Percentiles rank a stretch among this genome's conserved stretches.
phyloP scores from a whole-genome alignment of 1,140 invertebrate species.

The Myzus persicae region DNA sequence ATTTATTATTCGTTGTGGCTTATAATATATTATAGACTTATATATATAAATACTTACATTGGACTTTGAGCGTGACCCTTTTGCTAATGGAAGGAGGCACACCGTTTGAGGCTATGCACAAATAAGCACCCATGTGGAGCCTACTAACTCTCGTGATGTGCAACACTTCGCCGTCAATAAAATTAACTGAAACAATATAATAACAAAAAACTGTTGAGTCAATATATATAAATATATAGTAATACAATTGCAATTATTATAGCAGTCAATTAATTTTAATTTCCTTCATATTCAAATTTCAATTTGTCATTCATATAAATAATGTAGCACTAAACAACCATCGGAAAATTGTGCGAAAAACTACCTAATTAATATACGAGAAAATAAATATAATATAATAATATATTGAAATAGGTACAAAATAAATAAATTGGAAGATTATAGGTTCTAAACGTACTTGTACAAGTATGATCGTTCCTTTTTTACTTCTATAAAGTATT shows the following conservation, averaged over 20 bases:
- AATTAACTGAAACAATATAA: constrained; percentile 73
- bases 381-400: not conserved
- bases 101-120: constrained; percentile 87
- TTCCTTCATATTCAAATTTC: not conserved
- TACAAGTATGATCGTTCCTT: too few relatives aligned
- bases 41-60: constrained; percentile 76
- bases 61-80: constrained; percentile 82
- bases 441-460: too few relatives aligned
- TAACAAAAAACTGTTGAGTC: not conserved
- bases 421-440: not conserved
- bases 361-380: not conserved
- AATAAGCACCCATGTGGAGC: constrained; percentile 88
- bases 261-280: not conserved
- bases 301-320: not conserved
- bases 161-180: constrained; percentile 84
- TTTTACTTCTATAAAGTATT: too few relatives aligned
- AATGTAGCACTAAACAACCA: not conserved
- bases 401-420: too few relatives aligned
- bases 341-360: not conserved
- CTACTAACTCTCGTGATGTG: constrained; percentile 87
- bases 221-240: too few relatives aligned
- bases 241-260: not conserved
- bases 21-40: too few relatives aligned
- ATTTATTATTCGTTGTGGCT: not conserved
- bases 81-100: constrained; percentile 89